Evolutionary conservation across 2,888 invertebrate species (phyloP), one percentile per base, ranked within the genome.

Genomic region (Spodoptera littoralis): DNA sequence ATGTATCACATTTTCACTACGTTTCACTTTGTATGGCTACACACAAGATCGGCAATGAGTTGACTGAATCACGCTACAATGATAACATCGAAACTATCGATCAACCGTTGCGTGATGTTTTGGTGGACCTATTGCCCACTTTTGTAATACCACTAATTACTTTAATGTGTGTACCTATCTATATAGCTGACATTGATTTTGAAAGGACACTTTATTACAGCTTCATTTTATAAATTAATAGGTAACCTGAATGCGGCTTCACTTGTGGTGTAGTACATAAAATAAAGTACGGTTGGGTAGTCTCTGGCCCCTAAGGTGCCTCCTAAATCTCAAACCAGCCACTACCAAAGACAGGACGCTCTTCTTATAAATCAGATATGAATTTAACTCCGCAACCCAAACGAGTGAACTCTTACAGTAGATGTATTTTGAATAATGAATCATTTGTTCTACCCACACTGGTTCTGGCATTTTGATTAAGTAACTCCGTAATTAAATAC

Each of bases 51-150:
- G 65, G 66, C 60, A 65, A 67, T 70, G 66, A 77, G 51, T 63
- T 48, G 65, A 84, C 76, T 80, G 73, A 84, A 88, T 85, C 87
- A 90, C 84, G 84, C 78, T 59, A 86, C 60, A 46, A 64, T 68
- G 89, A 91, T 90, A 87, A 66, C 76, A 90, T 91, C 90, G 62
- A 78, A 76, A 78, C 69, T 88, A 92, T 91, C 86, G 90, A 89
- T 68, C 82, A 79, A 71, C 74, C 69, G 56, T 88, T 77, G 89
- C 88, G 90, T 89, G 89, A 70, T 78, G 48, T 64, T 72, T 62
- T 52, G 56, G 58, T 68, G 18, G 58, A 56, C 24, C 45, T 36
- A 42, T 58, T 51, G 27, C 27, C 49, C 43, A 44, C 41, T 22
- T 41, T 22, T 58, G 24, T 61, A n/a, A n/a, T 36, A 45, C 27